phyloP scores from a whole-genome alignment of 2,888 invertebrate genomes.

The Morpho helenor region DNA sequence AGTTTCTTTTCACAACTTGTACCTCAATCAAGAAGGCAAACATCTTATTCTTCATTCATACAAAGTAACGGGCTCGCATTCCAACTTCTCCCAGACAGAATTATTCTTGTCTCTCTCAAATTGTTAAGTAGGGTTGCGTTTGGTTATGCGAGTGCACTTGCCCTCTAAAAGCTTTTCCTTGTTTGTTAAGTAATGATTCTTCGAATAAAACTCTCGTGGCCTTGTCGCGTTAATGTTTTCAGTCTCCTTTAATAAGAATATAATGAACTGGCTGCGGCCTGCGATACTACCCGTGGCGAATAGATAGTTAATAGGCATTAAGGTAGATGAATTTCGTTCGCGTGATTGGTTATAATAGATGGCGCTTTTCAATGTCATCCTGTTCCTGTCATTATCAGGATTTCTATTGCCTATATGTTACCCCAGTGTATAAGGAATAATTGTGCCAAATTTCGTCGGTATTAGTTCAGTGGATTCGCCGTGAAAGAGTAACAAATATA shows the following conservation, averaged over 20 bases:
- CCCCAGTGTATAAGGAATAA: no score
- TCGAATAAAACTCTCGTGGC: conserved; percentile 10
- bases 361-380: no score
- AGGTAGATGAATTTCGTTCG: no score
- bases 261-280: not conserved
- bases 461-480: no score
- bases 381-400: no score
- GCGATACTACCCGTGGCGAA: no score
- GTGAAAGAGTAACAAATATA: no score
- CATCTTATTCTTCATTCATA: not conserved
- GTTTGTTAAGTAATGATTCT: conserved; percentile 20
- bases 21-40: not conserved
- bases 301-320: no score
- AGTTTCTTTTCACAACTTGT: conserved; percentile 1
- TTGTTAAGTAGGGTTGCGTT: conserved; percentile 25
- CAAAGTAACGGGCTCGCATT: conserved; percentile 2
- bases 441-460: no score
- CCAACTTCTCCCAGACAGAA: conserved; percentile 7
- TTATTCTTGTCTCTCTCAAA: conserved; percentile 18
- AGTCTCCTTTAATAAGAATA: conserved; percentile 3
- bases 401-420: no score
- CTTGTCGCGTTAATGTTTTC: conserved; percentile 8
- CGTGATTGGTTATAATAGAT: no score
- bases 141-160: conserved; percentile 21
- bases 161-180: conserved; percentile 23